Evolutionary conservation across 1,140 invertebrate species (phyloP), one percentile per base, ranked within the genome.

Genomic region (Acromyrmex echinatior): DNA sequence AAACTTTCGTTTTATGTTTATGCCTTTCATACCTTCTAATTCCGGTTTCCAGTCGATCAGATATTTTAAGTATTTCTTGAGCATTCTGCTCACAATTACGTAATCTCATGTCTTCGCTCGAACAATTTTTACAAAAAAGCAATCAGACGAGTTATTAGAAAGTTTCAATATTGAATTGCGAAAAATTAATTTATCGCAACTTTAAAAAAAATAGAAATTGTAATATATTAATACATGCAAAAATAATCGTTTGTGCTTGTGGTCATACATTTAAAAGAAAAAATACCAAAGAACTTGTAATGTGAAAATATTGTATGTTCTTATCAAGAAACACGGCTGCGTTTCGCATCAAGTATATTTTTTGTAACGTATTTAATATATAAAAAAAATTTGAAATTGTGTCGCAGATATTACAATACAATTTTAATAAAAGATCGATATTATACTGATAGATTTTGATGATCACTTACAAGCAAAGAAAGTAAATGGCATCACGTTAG

Each of bases 401-500:
- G 53, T 60, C 5, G 39, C 35, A 7, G 7, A 28, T 39, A 21
- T 31, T 16, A n/a, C 25, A 7, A 21, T 10, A 68, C 31, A 14
- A 12, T 39, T 66, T 39, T n/a, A 66, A 66, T 28, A 35, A 68
- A 68, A 21, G 9, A 6, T 4, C 16, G n/a, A 68, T 21, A 49
- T 31, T 28, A 49, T 49, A 14, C 14, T 18, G 25, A 60, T 7
- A 60, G 73, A 49, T 16, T 62, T 84, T 62, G n/a, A 66, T n/a
- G 31, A 14, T 79, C 6, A 53, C 31, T 31, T 49, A 51, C 31
- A 86, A 86, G 74, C 49, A 39, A 56, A 58, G 63, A 79, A 86
- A 68, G 49, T 77, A 65, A 79, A 79, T 12, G 49, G 45, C 82
- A 58, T 66, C 51, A 31, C 68, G 68, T 82, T 82, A 74, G 35